Conservation (phyloP, 2,888 invertebrate species). For the Endomychus coccineus region DNA sequence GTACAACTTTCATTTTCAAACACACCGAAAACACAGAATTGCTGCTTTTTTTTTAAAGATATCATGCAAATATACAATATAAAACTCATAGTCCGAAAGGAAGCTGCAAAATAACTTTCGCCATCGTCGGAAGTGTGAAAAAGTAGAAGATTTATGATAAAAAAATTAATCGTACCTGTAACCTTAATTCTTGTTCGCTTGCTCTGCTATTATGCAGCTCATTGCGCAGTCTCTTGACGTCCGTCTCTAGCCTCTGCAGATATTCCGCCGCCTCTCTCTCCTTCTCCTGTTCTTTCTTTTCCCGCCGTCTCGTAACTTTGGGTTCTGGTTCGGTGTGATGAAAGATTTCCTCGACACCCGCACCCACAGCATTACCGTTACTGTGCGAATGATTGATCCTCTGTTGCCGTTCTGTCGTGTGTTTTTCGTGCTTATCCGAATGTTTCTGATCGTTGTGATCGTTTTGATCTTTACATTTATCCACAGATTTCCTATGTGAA, state of each 20-base stretch:
- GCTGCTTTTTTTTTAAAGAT: no score
- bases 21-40: no score
- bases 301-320: slow-evolving; percentile 28
- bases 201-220: slow-evolving; percentile 69
- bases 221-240: slow-evolving; percentile 61
- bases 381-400: slow-evolving; percentile 34
- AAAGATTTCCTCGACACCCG: slow-evolving; percentile 25
- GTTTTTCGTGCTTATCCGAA: slow-evolving; percentile 23
- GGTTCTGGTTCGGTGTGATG: slow-evolving; percentile 14
- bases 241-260: slow-evolving; percentile 58
- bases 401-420: slow-evolving; percentile 26
- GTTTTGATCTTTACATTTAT: slow-evolving; percentile 32
- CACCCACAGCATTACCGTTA: slow-evolving; percentile 34
- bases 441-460: slow-evolving; percentile 28
- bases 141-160: background rate
- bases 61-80: no score
- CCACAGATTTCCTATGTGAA: slow-evolving; percentile 48
- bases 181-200: slow-evolving; percentile 63
- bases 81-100: no score
- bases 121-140: background rate
- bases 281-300: slow-evolving; percentile 43
- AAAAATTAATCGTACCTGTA: slow-evolving; percentile 51
- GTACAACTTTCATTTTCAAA: no score
- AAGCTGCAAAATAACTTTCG: no score
- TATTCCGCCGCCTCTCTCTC: slow-evolving; percentile 47